phyloP scores from a whole-genome alignment of 2,797 vertebrate genomes.

The Ispidina lecontei region DNA sequence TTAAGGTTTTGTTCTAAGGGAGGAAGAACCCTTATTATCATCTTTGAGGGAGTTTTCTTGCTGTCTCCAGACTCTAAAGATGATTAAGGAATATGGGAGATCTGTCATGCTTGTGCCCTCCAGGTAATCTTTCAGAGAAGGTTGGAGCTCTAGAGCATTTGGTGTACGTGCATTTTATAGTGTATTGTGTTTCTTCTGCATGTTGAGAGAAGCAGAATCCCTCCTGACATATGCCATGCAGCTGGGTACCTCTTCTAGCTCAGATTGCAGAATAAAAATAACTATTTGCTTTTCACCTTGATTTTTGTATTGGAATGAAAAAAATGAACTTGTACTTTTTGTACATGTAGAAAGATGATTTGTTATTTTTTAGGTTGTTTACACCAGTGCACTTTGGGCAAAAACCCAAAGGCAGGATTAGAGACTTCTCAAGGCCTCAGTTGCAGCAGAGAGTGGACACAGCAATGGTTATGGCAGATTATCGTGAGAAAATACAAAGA shows the following conservation, averaged over 20 bases:
- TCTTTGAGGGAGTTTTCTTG: background rate
- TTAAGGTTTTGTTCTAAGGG: fast-evolving
- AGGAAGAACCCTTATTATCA: background rate
- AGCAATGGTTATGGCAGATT: slow-evolving; percentile 21
- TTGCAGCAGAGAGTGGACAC: slow-evolving; percentile 51
- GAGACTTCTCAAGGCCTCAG: slow-evolving; percentile 77
- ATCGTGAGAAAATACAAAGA: slow-evolving; percentile 73
- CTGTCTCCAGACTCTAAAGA: background rate
- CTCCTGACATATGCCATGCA: background rate
- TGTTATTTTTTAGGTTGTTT: slow-evolving; percentile 81
- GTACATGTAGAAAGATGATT: background rate
- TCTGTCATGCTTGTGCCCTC: background rate
- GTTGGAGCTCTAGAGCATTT: background rate
- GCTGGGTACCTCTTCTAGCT: background rate
- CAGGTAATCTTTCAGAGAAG: background rate
- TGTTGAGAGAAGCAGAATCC: background rate
- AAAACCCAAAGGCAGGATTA: slow-evolving; percentile 87
- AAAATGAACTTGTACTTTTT: background rate
- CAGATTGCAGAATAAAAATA: background rate
- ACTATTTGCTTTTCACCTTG: background rate
- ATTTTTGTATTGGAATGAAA: background rate
- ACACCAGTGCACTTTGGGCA: slow-evolving; percentile 89
- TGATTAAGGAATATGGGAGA: background rate
- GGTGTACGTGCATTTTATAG: background rate
- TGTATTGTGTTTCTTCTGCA: background rate